A percentile compares a stretch with the other conserved stretches of the same genome.
Conservation (phyloP, 2,797 vertebrate genomes). For the Nyctalus aviator region DNA sequence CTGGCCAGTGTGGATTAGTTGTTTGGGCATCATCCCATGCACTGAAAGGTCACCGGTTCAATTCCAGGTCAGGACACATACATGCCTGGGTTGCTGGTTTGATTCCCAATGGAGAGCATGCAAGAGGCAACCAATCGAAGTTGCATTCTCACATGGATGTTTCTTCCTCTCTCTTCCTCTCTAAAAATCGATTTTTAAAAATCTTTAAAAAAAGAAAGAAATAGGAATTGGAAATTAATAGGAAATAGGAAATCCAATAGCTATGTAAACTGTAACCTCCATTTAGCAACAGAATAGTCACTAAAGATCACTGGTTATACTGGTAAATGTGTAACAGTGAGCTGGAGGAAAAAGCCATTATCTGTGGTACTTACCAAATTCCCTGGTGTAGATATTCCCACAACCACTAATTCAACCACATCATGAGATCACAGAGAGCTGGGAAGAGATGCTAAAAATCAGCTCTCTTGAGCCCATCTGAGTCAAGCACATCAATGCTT, state of each 20-base stretch:
- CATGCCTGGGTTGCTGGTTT: background rate
- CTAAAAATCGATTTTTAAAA: background rate
- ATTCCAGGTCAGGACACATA: background rate
- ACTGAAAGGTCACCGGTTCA: background rate
- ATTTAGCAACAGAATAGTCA: background rate
- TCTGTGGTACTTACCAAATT: conserved; percentile 10
- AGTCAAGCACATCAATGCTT: background rate
- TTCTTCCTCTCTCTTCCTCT: background rate
- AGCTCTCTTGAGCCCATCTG: background rate
- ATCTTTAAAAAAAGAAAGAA: background rate
- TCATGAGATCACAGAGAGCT: background rate
- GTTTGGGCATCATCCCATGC: background rate
- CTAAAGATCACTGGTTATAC: background rate
- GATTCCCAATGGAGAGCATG: background rate
- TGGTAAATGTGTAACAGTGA: background rate
- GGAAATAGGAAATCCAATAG: conserved; percentile 47
- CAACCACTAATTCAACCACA: background rate
- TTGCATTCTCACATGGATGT: background rate
- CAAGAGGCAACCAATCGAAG: background rate
- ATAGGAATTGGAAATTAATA: conserved; percentile 44
- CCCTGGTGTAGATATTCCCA: background rate
- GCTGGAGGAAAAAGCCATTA: background rate
- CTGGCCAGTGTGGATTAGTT: background rate
- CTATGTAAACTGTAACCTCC: background rate
- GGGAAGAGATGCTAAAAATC: conserved; percentile 25